These are phyloP conservation scores for Latheticus oryzae DNA, from an alignment of 2,888 invertebrate species.

Conservation along the genomic window DNA sequence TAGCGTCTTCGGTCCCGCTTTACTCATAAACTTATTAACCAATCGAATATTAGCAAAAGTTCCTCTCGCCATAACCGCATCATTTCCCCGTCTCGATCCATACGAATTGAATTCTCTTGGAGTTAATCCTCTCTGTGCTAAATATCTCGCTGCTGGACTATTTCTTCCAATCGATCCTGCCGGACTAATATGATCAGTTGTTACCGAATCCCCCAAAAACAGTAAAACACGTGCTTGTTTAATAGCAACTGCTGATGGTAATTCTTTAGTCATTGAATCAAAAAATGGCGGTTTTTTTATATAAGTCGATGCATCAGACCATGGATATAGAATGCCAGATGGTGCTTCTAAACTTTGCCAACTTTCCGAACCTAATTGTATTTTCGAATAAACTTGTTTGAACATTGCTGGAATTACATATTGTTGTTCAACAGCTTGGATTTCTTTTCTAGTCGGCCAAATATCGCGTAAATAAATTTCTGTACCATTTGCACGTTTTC, in stretches of 20 bases:
- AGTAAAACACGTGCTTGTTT: slow-evolving; percentile 84
- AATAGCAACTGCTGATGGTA: slow-evolving; percentile 74
- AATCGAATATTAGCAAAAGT: slow-evolving; percentile 98
- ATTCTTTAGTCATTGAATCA: slow-evolving; percentile 71
- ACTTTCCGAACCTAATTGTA: slow-evolving; percentile 78
- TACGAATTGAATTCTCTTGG: slow-evolving; percentile 98
- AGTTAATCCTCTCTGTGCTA: slow-evolving; percentile 80
- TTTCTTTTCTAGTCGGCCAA: slow-evolving; percentile 93
- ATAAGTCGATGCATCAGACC: slow-evolving; percentile 92
- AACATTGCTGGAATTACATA: slow-evolving; percentile 98
- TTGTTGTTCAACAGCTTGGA: slow-evolving; percentile 88
- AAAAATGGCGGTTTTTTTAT: slow-evolving; percentile 98
- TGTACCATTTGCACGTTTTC: slow-evolving; percentile 75
- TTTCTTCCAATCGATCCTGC: slow-evolving; percentile 97
- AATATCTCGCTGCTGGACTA: slow-evolving; percentile 78
- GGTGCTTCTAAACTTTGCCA: slow-evolving; percentile 90
- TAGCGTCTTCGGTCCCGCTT: slow-evolving; percentile 85
- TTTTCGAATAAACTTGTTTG: slow-evolving; percentile 86
- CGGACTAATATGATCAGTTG: slow-evolving; percentile 98
- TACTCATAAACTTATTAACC: slow-evolving; percentile 86
- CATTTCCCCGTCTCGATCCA: slow-evolving; percentile 96
- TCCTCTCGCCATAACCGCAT: slow-evolving; percentile 96
- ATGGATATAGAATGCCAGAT: slow-evolving; percentile 86
- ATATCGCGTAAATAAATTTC: slow-evolving; percentile 90
- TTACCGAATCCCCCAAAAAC: slow-evolving; percentile 94